Percentiles rank a stretch among this genome's conserved stretches.
Evolutionary conservation across 2,113 vertebrate genomes (phyloP).

Genomic region (Ibidorhyncha struthersii): DNA sequence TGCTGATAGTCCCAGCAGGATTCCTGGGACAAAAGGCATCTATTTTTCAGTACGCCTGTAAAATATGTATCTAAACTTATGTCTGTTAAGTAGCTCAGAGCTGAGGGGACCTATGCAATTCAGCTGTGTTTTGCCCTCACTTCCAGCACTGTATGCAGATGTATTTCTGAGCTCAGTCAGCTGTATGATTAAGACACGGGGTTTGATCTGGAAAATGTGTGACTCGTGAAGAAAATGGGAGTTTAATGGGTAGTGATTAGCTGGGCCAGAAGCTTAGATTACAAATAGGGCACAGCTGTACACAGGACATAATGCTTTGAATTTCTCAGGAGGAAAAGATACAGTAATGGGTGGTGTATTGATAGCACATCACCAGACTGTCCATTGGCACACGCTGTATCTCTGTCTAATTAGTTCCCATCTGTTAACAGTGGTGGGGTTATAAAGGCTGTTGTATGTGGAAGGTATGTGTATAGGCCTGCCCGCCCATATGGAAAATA

Average conservation of each 20-base stretch:
- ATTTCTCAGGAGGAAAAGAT: neutral
- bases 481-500: neutral
- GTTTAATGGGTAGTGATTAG: neutral
- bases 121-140: neutral
- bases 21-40: neutral
- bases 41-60: neutral
- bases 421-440: neutral
- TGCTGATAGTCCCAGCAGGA: neutral
- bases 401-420: neutral
- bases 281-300: neutral
- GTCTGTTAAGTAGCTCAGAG: neutral
- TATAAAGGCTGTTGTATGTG: neutral
- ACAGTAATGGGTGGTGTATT: neutral
- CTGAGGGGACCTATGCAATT: neutral
- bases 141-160: neutral
- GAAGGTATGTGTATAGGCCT: neutral
- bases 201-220: neutral
- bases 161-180: neutral
- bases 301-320: neutral
- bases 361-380: neutral
- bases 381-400: neutral
- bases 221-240: neutral
- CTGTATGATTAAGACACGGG: neutral
- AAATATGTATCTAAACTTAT: neutral
- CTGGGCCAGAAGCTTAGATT: neutral